Percentiles rank a stretch among this genome's conserved stretches.
Conservation (phyloP, 1,140 invertebrate species). For the Bombus difficillimus region DNA sequence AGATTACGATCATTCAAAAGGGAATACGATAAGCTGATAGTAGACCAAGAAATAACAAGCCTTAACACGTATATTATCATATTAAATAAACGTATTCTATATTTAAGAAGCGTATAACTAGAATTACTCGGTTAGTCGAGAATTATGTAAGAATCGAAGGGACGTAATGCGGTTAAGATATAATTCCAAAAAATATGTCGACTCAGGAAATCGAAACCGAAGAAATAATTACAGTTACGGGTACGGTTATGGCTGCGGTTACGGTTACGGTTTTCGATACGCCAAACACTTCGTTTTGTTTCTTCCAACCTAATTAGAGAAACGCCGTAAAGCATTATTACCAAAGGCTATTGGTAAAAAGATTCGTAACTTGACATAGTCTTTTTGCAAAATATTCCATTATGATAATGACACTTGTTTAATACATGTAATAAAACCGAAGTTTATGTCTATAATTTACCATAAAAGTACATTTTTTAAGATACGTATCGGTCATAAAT, state of each 20-base stretch:
- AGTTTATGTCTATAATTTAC: not conserved
- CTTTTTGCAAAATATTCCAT: not conserved
- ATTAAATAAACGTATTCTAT: not conserved
- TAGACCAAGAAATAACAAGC: not conserved
- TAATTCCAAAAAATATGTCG: not conserved
- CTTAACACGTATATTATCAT: not conserved
- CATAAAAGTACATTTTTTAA: too few relatives aligned
- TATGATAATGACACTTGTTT: not conserved
- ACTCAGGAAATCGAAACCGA: slow-evolving; percentile 6
- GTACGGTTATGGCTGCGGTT: slow-evolving; percentile 13
- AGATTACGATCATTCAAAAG: not conserved
- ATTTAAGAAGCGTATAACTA: not conserved
- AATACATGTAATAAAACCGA: not conserved
- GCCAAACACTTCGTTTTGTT: not conserved
- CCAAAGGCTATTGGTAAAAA: not conserved
- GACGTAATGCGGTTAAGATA: not conserved
- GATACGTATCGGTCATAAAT: too few relatives aligned
- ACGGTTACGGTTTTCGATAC: slow-evolving; percentile 9
- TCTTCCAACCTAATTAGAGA: not conserved
- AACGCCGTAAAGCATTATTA: not conserved
- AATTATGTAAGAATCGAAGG: not conserved
- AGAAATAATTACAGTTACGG: slow-evolving; percentile 11
- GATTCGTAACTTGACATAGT: not conserved
- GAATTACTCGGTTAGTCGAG: not conserved
- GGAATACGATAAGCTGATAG: too few relatives aligned